A percentile compares a stretch with the other conserved stretches of the same genome.
phyloP scores from a whole-genome alignment of 2,797 vertebrate species.

The Enteromius argenteus region DNA sequence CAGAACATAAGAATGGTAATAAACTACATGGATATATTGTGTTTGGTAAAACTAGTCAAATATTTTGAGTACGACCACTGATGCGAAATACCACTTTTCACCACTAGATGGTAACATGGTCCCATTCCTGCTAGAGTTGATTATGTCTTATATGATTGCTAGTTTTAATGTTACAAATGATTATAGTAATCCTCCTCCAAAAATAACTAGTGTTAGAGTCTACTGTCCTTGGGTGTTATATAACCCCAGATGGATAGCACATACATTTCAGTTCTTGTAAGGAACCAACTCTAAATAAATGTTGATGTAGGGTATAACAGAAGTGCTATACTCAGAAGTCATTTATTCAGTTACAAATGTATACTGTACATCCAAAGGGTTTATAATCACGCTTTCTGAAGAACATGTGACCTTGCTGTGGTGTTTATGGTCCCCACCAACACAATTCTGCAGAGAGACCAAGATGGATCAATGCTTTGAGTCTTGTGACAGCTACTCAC shows the following conservation, averaged over 20 bases:
- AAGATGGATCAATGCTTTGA: conserved; percentile 75
- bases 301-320: background rate
- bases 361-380: background rate
- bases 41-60: background rate
- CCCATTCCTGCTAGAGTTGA: conserved; percentile 47
- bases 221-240: background rate
- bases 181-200: background rate
- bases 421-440: conserved; percentile 49
- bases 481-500: conserved; percentile 72
- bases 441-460: conserved; percentile 23
- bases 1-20: background rate
- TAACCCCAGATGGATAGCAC: background rate
- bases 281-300: background rate
- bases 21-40: background rate
- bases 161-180: background rate
- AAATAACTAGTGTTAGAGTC: background rate
- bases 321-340: background rate
- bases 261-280: background rate
- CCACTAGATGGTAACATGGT: conserved; percentile 83
- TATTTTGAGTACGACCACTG: no score
- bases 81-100: background rate
- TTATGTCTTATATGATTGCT: background rate
- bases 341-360: background rate
- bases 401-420: conserved; percentile 38
- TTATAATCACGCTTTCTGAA: background rate